These are phyloP conservation scores for Brachyhypopomus occidentalis DNA, from an alignment of 2,113 vertebrate genomes.

Conservation along the genomic window DNA sequence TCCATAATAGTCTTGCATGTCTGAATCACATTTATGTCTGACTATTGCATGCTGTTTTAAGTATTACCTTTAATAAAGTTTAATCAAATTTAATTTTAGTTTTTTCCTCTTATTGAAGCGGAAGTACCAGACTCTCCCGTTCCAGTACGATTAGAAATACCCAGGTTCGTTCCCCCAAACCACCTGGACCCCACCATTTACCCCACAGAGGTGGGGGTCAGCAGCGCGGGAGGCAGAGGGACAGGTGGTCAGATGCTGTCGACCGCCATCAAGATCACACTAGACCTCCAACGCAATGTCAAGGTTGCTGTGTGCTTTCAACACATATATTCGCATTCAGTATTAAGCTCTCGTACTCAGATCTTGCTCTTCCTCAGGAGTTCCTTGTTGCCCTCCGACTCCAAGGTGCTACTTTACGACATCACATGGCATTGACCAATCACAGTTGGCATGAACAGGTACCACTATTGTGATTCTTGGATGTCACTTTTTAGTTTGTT, in stretches of 20 bases:
- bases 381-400: slow-evolving; percentile 87
- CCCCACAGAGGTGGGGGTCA: slow-evolving; percentile 83
- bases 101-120: slow-evolving; percentile 64
- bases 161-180: slow-evolving; percentile 76
- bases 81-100: neutral
- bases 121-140: slow-evolving; percentile 75
- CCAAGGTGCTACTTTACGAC: slow-evolving; percentile 84
- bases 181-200: slow-evolving; percentile 85
- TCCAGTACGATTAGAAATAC: slow-evolving; percentile 78
- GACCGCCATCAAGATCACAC: slow-evolving; percentile 84
- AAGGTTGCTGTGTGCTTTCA: slow-evolving; percentile 72
- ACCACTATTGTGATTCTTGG: slow-evolving; percentile 4
- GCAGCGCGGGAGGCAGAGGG: slow-evolving; percentile 73
- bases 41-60: no score
- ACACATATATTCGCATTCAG: neutral
- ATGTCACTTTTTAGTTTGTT: neutral
- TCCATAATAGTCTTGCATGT: no score
- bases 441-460: slow-evolving; percentile 95
- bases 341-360: neutral
- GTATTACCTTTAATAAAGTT: no score
- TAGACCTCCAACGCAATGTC: slow-evolving; percentile 83
- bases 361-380: slow-evolving; percentile 71
- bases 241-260: slow-evolving; percentile 81
- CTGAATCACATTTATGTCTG: neutral
- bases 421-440: slow-evolving; percentile 78